Base-by-base conservation (phyloP, 1,140 invertebrate species). In the Rhyzopertha dominica region DNA sequence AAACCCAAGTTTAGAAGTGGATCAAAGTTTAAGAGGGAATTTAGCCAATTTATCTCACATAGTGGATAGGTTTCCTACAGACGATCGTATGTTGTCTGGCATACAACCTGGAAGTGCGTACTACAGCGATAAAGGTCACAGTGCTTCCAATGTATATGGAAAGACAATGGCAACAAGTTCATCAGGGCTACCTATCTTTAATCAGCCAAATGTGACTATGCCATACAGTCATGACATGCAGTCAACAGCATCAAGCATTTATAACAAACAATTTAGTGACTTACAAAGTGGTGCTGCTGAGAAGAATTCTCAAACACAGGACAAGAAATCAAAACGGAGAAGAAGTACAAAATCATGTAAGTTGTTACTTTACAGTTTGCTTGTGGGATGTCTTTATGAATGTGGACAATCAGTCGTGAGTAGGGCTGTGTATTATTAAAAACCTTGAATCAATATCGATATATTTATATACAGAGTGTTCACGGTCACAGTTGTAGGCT, bases 31-130 rank as follows among this genome's bases (percentile, higher is more conserved):
- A 30, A 51, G 74, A 20, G 65, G 74, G 13, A 77, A 72, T 62
- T 59, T 77, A 42, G 67, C 73, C 7, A 76, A 72, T 58, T 62
- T 78, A 26, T 74, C 76, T n/a, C 76, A 77, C 57, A 76, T 79
- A 59, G 66, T 78, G 17, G 77, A 78, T 42, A 58, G 76, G 22
- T 78, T 74, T 53, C 63, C 67, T 12, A 73, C 73, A 49, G 74
- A 77, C 19, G 75, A 78, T 49, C 62, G 72, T 45, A 70, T 74
- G 57, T 48, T 75, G 67, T 56, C 63, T 52, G 36, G 64, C 50
- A 51, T 65, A 54, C 54, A 64, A 55, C 56, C 71, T 23, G 37
- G 69, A 5, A 71, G 26, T 31, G 10, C 54, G 4, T 63, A 61
- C 38, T 66, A 64, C 50, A 61, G 70, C 30, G 73, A 76, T 20